Evolutionary conservation across 2,797 vertebrate genomes (phyloP).

Genomic region (Florisuga fusca): DNA sequence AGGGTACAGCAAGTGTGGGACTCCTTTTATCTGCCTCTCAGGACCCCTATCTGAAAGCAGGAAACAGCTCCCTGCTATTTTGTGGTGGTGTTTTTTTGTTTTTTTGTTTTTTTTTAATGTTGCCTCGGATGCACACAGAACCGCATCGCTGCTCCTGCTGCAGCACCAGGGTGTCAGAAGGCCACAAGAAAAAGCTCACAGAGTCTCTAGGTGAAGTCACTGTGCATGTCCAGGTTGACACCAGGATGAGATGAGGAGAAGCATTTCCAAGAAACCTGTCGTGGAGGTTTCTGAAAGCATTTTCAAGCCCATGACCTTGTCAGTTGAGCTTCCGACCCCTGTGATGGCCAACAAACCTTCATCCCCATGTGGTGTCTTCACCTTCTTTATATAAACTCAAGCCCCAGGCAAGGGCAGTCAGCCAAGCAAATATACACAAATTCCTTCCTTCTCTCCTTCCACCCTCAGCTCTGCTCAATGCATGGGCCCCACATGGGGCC

Average conservation of each 20-base stretch:
- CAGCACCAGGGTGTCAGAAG: background rate
- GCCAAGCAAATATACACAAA: slow-evolving; percentile 29
- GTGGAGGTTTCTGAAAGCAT: background rate
- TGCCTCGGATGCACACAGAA: background rate
- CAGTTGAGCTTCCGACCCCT: background rate
- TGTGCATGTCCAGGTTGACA: background rate
- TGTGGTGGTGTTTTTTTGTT: no score
- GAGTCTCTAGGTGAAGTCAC: background rate
- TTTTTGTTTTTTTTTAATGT: background rate
- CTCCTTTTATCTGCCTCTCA: background rate
- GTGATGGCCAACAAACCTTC: slow-evolving; percentile 10
- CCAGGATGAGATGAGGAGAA: background rate
- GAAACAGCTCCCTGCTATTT: background rate
- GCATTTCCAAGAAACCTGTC: background rate
- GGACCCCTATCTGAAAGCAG: background rate
- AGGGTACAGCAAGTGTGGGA: background rate
- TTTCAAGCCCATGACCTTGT: slow-evolving; percentile 19
- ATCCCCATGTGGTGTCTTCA: background rate
- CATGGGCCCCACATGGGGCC: background rate
- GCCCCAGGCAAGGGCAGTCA: background rate
- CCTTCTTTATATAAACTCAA: slow-evolving; percentile 48
- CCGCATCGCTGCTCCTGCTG: fast-evolving
- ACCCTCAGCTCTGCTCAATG: background rate
- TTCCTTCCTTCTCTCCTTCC: slow-evolving; percentile 42
- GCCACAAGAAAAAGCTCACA: background rate